Evolutionary conservation across 1,140 invertebrate genomes (phyloP), one percentile per base, ranked within the genome.

Genomic region (Anadara kagoshimensis): DNA sequence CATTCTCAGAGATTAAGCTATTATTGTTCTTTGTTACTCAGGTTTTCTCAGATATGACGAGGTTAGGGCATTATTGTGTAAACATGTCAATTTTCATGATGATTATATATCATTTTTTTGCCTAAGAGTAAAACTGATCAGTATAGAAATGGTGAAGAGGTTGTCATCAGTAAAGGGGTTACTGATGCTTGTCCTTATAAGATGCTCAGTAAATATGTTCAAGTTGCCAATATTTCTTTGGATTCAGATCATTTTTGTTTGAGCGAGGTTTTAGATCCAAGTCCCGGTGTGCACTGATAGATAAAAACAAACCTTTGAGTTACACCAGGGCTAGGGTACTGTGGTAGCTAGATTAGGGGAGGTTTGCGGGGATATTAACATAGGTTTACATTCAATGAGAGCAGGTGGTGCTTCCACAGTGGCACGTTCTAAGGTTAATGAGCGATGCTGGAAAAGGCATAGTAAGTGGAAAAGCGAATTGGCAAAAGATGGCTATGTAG

Each of bases 401-500:
- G n/a, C n/a, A n/a, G n/a, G 22, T 22, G 36, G 59, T 12, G 12
- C 11, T 14, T 12, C n/a, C 7, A 3, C 5, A 20, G 43, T 11
- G 4, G 36, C 41, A 18, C 41, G 44, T 16, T 11, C 14, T 44
- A 41, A 45, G 41, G 20, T 62, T 0, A 62, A 62, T 43, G 43
- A 62, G 12, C 36, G 59, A 14, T 62, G 36, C 5, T 62, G 12
- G 36, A 62, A 62, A 44, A 29, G 14, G 8, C 59, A 62, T 8
- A 41, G 41, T 44, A 29, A 41, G 11, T 62, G 59, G 59, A 62
- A 62, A 44, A n/a, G 14, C 20, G 59, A 62, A 14, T 18, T n/a
- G 8, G 59, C 41, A 5, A 62, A 62, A 62, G 57, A 62, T n/a
- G 43, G 36, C 36, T 62, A 44, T 53, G 59, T 62, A 4, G 43